Evolutionary conservation across 2,797 vertebrate genomes (phyloP), one percentile per base, ranked within the genome.

Genomic region (Champsocephalus gunnari): DNA sequence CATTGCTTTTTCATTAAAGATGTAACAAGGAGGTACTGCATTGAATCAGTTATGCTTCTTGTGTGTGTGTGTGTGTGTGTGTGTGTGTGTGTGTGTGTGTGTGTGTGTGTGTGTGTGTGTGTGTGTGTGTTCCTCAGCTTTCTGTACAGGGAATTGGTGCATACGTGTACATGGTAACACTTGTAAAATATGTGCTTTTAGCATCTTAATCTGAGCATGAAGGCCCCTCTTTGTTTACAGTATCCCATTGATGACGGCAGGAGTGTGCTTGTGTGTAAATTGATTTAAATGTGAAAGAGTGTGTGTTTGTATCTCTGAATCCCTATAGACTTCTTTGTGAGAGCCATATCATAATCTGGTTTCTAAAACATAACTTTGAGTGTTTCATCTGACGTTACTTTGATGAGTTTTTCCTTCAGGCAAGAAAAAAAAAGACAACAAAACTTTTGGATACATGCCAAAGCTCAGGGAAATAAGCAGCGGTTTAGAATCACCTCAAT

Each of bases 181-280:
- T 38, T 66, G 47, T 68, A 62, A 55, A 64, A 55, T 82, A 45
- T 72, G 34, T 70, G 66, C 64, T 47, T 43, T 45, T 50, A 0
- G 12, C 66, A 63, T 84, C 68, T 49, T 85, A 81, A 89, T 85
- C 82, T 48, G 34, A 65, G 86, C 84, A 87, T 64, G 65, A 45
- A 69, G 74, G 68, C 71, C 60, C 9, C 12, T 59, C 72, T 72
- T 78, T 84, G 78, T 86, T 79, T 79, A 51, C 32, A 57, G 62
- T 54, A 60, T 65, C 59, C 71, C 81, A 84, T 79, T 85, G 77
- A 87, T 84, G 71, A 73, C 2, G 51, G 41, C 54, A 67, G 64
- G 53, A 54, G 19, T 53, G 57, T 16, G 74, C 10, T 1, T 44
- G 47, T 65, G 58, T 45, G 45, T 49, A 24, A 7, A 41, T 12